Base-by-base conservation (phyloP, 64 coral and sea anemone genomes). In the Trachythela sp. region DNA sequence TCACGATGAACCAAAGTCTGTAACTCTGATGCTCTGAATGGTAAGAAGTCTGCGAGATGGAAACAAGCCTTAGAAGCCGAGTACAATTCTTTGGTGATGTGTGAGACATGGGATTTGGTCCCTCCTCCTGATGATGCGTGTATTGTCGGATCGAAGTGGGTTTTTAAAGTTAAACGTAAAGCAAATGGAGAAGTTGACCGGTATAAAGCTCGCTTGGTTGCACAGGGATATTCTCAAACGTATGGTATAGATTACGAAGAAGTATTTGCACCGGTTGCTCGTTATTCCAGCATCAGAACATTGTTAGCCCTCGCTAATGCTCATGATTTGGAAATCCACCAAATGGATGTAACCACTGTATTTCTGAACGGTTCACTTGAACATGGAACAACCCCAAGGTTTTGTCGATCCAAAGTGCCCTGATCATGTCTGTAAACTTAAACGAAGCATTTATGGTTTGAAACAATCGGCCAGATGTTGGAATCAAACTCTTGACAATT, bases 281-380 rank as follows among this genome's bases (percentile, higher is more conserved):
- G 87, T 5, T 48, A 76, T 48, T 68, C 68, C 43, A 76, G 60
- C 40, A 48, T 89, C 41, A 71, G 87, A 45, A 76, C 64, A 39
- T 89, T 89, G 68, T 40, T 89, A 32, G 87, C 64, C 11, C 64
- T 89, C 22, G 60, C 39, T 1, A 89, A 89, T 49, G 67, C 67
- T n/a, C 87, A 48, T 77, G 39, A 77, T 48, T 32, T 89, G 34
- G 40, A 77, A 77, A 48, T 76, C 40, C 87, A 89, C 40, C 87
- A 89, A 89, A 89, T 89, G 67, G 87, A 77, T 77, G 87, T 89
- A 35, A 89, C 67, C 39, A 89, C 87, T 42, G 87, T 60, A 32
- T 77, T 89, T 49, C 67, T 89, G 22, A 89, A 89, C 41, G 87
- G 87, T 41, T 76, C 68, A 76, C 75, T 48, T 49, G 87, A 89